Base-by-base conservation (phyloP, 1,140 invertebrate genomes). In the Drosophila trapezifrons region DNA sequence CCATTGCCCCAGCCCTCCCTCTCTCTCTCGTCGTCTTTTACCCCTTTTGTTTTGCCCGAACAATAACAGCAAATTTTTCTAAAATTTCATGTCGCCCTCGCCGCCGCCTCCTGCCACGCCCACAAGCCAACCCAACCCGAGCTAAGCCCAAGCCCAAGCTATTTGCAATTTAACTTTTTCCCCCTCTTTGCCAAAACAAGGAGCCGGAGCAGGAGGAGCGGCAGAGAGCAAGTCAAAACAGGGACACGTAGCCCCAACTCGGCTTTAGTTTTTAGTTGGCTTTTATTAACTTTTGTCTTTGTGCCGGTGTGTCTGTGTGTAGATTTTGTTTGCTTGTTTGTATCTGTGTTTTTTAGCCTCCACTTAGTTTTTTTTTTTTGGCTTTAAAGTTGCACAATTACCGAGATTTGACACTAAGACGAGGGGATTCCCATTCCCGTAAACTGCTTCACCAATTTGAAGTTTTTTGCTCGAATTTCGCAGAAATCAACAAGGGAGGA, bases 241-340 rank as follows among this genome's bases (percentile, higher is more conserved):
- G 76, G 70, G 65, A 71, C 82, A 86, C 82, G 82, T 86, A 82
- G 70, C 74, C 74, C 70, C 55, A 74, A 59, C 64, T 74, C 63
- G 76, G 79, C 83, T 86, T 87, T 86, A 86, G 83, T 86, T 86
- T 86, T 87, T 87, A 79, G 83, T 86, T 86, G 83, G 83, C 79
- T 87, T 86, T 87, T 86, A 86, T 86, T 86, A 86, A 86, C 83
- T 86, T 87, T 86, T 87, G 83, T 86, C 55, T 81, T 60, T 56
- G 43, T 29, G 27, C 27, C 27, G 22, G 49, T 51, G 46, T 43
- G 35, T 38, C 8, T 15, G 29, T n/a, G 29, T 43, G 15, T 20
- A 13, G 1, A 25, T 54, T 54, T 37, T 51, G 47, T 63, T 43
- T 58, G 40, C 43, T 17, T 46, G 35, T 29, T 49, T 51, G n/a